Evolutionary conservation across 1,140 invertebrate species (phyloP).

Genomic region (Orussus abietinus): DNA sequence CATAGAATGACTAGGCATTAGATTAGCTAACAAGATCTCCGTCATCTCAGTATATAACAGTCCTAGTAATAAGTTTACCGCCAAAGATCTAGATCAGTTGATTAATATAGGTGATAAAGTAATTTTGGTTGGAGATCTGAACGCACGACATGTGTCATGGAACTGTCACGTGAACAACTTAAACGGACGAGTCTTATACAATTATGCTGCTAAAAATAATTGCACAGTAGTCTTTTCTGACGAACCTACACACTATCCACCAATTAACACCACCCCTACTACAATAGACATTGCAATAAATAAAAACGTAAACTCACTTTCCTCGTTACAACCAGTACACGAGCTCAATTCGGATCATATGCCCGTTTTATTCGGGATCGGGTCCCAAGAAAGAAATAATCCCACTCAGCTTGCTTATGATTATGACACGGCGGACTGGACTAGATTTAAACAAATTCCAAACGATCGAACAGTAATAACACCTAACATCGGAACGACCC

Average conservation of each 20-base stretch:
- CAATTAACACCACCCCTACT: constrained; percentile 20
- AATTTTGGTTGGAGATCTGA: constrained; percentile 29
- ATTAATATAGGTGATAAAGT: constrained; percentile 21
- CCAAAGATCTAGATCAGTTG: constrained; percentile 17
- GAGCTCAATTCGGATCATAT: constrained; percentile 28
- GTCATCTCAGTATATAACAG: constrained; percentile 26
- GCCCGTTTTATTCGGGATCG: too few species aligned
- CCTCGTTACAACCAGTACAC: constrained; percentile 9
- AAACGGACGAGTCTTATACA: constrained; percentile 19
- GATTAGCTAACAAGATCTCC: constrained; percentile 21
- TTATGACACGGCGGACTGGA: constrained; percentile 14
- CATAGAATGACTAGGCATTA: constrained; percentile 21
- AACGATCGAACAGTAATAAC: constrained; percentile 7
- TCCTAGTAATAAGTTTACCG: constrained; percentile 17
- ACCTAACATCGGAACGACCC: constrained; percentile 5
- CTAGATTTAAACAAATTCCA: constrained; percentile 9
- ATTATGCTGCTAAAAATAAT: constrained; percentile 20
- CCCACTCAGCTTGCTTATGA: not conserved
- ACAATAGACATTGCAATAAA: constrained; percentile 27
- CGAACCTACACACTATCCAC: constrained; percentile 23
- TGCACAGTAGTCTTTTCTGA: constrained; percentile 21
- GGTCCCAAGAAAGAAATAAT: too few species aligned
- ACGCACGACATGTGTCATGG: constrained; percentile 24
- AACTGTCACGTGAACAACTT: constrained; percentile 25
- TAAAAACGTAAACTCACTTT: constrained; percentile 21